Base-by-base conservation (phyloP, 1,140 invertebrate species). In the Drosophila yakuba region DNA sequence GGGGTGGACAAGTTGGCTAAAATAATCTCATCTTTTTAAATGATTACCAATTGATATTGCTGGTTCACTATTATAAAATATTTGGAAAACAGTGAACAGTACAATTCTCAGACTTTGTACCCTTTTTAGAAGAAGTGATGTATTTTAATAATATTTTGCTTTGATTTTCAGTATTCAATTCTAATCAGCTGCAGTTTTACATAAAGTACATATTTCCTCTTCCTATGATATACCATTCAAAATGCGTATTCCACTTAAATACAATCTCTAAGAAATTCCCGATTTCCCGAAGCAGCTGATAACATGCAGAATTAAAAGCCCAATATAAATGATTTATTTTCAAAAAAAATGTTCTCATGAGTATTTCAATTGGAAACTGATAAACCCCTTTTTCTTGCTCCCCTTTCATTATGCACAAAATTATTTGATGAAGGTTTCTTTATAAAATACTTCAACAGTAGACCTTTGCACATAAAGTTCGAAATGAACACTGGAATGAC, bases 11-110 rank as follows among this genome's bases (percentile, higher is more conserved):
- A 44, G 25, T 66, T 60, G 63, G 45, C 25, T 32, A 35, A 67
- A 41, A 71, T 71, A 71, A 71, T 71, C 68, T 71, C 25, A 41
- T 38, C 64, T 50, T 32, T 35, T 6, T 28, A 36, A 5, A 14
- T 36, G 68, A 71, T 71, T 71, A 71, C 38, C 35, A 58, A 28
- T 71, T 71, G 48, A 48, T 58, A 71, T 44, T 44, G 20, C 20
- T 17, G 23, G 23, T 64, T 15, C 20, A 32, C 5, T 28, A 38
- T 66, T 50, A 32, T 28, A 5, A 20, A 44, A 39, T 20, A 60
- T 44, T 39, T 41, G 8, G 7, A 23, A 25, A 36, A 45, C 11
- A 45, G 28, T 36, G 23, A 11, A 11, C 4, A 0, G 12, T 28
- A 10, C 14, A 28, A 8, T 12, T 17, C 2, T n/a, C 11, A 20